phyloP scores from a whole-genome alignment of 2,113 vertebrate genomes.

The Anoplopoma fimbria region DNA sequence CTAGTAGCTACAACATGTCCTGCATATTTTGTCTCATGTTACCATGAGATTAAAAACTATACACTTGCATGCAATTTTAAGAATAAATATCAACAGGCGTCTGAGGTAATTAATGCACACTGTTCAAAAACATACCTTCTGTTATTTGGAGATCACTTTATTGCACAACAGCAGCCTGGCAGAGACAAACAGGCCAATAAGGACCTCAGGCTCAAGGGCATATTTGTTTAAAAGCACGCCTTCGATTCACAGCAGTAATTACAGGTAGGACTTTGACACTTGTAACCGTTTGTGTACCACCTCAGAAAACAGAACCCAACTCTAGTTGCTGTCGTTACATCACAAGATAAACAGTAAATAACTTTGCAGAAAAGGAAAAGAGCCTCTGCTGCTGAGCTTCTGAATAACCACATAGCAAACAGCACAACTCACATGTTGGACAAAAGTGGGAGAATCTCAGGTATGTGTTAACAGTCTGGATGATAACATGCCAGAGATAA shows the following conservation, averaged over 20 bases:
- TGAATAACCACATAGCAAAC: constrained; percentile 18
- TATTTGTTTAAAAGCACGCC: constrained; percentile 49
- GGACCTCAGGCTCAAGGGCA: constrained; percentile 4
- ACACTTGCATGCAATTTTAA: not conserved
- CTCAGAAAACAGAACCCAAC: not conserved
- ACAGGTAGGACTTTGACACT: constrained; percentile 52
- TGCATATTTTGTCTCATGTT: not conserved
- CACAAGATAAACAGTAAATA: constrained; percentile 1
- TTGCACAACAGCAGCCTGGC: constrained; percentile 23
- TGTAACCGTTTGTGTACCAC: not conserved
- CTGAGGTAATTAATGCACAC: not conserved
- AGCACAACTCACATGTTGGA: constrained; percentile 9
- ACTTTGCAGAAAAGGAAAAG: not conserved
- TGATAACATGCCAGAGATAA: constrained; percentile 57
- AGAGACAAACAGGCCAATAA: not conserved
- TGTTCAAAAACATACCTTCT: not conserved
- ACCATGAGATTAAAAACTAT: not conserved
- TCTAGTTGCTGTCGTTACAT: not conserved
- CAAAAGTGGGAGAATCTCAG: constrained; percentile 44
- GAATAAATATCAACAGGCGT: not conserved
- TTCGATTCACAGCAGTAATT: constrained; percentile 30
- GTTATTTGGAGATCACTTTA: constrained; percentile 3
- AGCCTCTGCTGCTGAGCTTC: not conserved
- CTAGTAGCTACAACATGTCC: not conserved
- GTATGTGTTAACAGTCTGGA: constrained; percentile 57